phyloP scores from a whole-genome alignment of 1,140 invertebrate genomes.

The Drosophila willistoni region DNA sequence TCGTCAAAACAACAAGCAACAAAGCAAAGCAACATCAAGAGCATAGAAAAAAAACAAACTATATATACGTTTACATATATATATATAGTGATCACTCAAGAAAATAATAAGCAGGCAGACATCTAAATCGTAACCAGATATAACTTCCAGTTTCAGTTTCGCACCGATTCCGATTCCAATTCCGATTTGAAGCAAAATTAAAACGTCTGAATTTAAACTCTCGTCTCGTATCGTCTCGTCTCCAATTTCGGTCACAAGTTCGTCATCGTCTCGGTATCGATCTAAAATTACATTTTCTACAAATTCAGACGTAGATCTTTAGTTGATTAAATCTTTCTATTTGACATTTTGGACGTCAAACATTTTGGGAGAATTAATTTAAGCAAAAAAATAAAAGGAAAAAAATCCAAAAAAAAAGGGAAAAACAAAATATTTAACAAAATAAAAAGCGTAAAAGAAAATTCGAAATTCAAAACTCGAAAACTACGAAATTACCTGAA shows the following conservation, averaged over 20 bases:
- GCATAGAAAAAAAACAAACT: slow-evolving; percentile 10
- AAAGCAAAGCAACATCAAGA: slow-evolving; percentile 48
- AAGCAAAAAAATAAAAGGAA: slow-evolving; percentile 20
- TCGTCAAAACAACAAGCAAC: slow-evolving; percentile 58
- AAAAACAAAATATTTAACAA: slow-evolving; percentile 8
- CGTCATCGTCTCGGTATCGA: slow-evolving; percentile 55
- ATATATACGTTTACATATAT: slow-evolving; percentile 27
- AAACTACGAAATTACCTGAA: slow-evolving; percentile 83
- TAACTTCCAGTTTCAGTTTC: slow-evolving; percentile 63
- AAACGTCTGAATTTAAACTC: slow-evolving; percentile 80
- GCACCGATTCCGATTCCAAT: slow-evolving; percentile 52
- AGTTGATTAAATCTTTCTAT: slow-evolving; percentile 65
- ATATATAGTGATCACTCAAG: slow-evolving; percentile 34
- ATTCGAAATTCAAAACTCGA: slow-evolving; percentile 37
- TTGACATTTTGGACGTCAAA: slow-evolving; percentile 67
- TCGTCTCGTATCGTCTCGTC: slow-evolving; percentile 68
- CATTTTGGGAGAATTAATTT: slow-evolving; percentile 51
- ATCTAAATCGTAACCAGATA: slow-evolving; percentile 41
- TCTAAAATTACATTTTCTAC: slow-evolving; percentile 64
- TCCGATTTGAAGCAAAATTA: slow-evolving; percentile 76
- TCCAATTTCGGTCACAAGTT: slow-evolving; percentile 68
- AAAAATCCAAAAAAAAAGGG: slow-evolving; percentile 19
- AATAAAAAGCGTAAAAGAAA: slow-evolving; percentile 54
- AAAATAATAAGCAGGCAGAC: slow-evolving; percentile 47
- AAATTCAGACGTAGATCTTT: slow-evolving; percentile 81